Evolutionary conservation across 2,797 vertebrate genomes (phyloP), one percentile per base, ranked within the genome.

Genomic region (Eutrigla gurnardus): DNA sequence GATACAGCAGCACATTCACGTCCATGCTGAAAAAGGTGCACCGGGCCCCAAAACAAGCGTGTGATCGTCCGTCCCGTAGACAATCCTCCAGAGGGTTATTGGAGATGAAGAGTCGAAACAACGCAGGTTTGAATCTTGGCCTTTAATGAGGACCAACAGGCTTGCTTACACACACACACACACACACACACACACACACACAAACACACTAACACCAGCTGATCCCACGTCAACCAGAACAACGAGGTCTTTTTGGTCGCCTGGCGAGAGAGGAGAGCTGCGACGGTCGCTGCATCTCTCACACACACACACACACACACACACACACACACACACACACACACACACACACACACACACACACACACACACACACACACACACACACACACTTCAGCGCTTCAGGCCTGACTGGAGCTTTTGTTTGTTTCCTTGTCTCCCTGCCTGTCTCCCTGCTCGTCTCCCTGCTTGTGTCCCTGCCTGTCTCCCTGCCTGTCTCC

Each of bases 331-430:
- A 75, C 75, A 87, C 84, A 83, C 70, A 65, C 79, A 74, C 42
- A 36, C 68, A 83, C 83, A 75, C 75, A 87, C 84, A 83, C 70
- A 73, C 54, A 83, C 83, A 75, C 75, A 87, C 84, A 83, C 70
- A 65, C 79, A 74, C 42, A 36, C 68, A 83, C 79, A 73, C 54
- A 83, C 83, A 75, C 75, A 87, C 84, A 83, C 70, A 65, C 79
- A 74, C 42, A 36, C 68, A 83, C 83, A 75, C 75, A 87, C 84
- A 83, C 70, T 66, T 79, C 71, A 39, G 33, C 68, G 72, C 76
- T 75, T 79, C 81, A 84, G 81, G 70, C 80, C 84, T 94, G 88
- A 94, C 88, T 88, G 86, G 82, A 84, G 87, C 92, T 86, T 90
- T 93, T 93, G 92, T 94, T 86, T 85, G 92, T 94, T 86, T 85